phyloP scores from a whole-genome alignment of 2,888 invertebrate species.

The Drosophila incognita region DNA sequence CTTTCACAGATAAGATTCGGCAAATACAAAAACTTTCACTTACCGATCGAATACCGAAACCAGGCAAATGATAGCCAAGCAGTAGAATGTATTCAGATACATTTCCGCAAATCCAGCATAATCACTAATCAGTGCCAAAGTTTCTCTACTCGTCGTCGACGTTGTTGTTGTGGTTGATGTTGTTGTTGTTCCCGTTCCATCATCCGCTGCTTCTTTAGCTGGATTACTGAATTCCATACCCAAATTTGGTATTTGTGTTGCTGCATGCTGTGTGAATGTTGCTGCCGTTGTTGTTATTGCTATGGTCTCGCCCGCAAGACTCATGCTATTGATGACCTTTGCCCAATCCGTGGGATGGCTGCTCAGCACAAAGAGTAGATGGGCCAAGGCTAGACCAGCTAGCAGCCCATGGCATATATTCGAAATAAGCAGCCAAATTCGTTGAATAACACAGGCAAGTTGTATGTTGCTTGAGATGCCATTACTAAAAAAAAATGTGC shows the following conservation, averaged over 20 bases:
- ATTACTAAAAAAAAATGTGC: constrained; percentile 55
- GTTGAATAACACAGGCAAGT: constrained; percentile 85
- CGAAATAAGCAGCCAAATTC: constrained; percentile 86
- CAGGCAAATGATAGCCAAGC: constrained; percentile 86
- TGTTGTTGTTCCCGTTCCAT: constrained; percentile 25
- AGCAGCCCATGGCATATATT: constrained; percentile 87
- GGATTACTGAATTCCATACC: constrained; percentile 63
- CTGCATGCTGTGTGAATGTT: constrained; percentile 23
- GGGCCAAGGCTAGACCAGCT: constrained; percentile 86
- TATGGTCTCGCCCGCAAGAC: constrained; percentile 81
- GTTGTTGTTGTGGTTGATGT: constrained; percentile 22
- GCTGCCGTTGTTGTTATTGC: constrained; percentile 42
- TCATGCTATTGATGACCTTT: constrained; percentile 77
- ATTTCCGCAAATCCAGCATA: constrained; percentile 85
- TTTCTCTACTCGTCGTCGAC: constrained; percentile 35
- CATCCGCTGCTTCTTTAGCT: constrained; percentile 65
- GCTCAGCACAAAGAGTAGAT: constrained; percentile 84
- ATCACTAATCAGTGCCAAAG: constrained; percentile 76
- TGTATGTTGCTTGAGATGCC: constrained; percentile 83
- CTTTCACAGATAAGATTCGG: constrained; percentile 9
- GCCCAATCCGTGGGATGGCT: constrained; percentile 85
- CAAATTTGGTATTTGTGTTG: constrained; percentile 45
- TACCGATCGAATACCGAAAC: constrained; percentile 87
- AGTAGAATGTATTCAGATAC: constrained; percentile 86
- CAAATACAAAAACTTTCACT: constrained; percentile 53